phyloP scores from a whole-genome alignment of 2,797 vertebrate genomes.

The Helicolenus hilgendorfi region DNA sequence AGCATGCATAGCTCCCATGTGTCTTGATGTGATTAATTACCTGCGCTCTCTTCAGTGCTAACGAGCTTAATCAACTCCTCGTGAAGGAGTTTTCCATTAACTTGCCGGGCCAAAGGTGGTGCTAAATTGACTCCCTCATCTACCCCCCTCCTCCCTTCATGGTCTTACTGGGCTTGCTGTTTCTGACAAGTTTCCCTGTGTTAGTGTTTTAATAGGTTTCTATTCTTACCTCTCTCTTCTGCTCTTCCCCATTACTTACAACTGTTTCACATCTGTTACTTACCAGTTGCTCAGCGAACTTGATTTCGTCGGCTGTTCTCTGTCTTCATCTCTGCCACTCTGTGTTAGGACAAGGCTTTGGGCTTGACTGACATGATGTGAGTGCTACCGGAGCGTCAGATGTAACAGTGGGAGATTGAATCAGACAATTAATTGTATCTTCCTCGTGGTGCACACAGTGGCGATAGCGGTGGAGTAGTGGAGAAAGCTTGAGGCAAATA shows the following conservation, averaged over 20 bases:
- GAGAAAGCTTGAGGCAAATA: conserved; percentile 57
- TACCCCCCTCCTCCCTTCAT: neutral
- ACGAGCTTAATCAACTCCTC: conserved; percentile 85
- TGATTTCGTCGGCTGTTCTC: conserved; percentile 38
- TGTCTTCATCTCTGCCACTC: conserved; percentile 31
- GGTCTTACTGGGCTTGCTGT: neutral
- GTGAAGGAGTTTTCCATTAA: conserved; percentile 81
- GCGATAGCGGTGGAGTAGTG: conserved; percentile 35
- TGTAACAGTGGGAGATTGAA: conserved; percentile 72
- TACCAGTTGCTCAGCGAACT: conserved; percentile 3
- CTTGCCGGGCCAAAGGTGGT: conserved; percentile 71
- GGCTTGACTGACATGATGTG: conserved; percentile 75
- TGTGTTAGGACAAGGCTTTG: conserved; percentile 53
- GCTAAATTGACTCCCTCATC: conserved; percentile 67
- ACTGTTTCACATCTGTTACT: neutral
- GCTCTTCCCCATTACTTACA: neutral
- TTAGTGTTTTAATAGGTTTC: conserved; percentile 15
- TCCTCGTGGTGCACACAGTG: conserved; percentile 56
- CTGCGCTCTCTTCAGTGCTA: conserved; percentile 74
- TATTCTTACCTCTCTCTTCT: neutral
- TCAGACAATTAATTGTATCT: conserved; percentile 81
- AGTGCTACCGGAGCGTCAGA: conserved; percentile 69
- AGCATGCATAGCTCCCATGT: conserved; percentile 51
- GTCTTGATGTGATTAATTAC: conserved; percentile 87
- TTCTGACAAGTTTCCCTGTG: conserved; percentile 10